phyloP scores from a whole-genome alignment of 2,888 invertebrate genomes.

The Herminia tarsipennalis region DNA sequence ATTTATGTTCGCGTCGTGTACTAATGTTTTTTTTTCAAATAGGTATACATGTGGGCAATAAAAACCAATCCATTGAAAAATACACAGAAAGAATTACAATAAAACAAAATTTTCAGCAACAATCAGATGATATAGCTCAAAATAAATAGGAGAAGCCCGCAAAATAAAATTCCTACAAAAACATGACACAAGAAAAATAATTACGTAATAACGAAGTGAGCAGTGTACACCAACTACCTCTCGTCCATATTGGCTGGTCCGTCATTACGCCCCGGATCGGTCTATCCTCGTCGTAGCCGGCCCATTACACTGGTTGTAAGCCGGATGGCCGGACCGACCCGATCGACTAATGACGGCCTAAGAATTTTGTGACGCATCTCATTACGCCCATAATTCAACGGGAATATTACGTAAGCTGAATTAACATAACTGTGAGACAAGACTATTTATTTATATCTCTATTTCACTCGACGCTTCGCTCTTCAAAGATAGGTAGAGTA shows the following conservation, averaged over 20 bases:
- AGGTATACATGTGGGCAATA: too few relatives aligned
- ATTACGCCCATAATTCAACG: constrained; percentile 45
- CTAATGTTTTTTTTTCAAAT: too few relatives aligned
- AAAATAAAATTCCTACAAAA: too few relatives aligned
- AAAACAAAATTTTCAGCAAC: too few relatives aligned
- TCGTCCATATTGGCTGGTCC: constrained; percentile 68
- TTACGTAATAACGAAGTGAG: constrained; percentile 29
- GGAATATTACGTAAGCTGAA: constrained; percentile 34
- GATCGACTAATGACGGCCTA: constrained; percentile 65
- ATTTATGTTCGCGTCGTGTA: too few relatives aligned
- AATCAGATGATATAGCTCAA: too few relatives aligned
- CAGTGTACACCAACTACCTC: constrained; percentile 51
- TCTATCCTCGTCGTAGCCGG: constrained; percentile 55
- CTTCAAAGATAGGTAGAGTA: constrained; percentile 15
- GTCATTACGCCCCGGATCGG: constrained; percentile 61
- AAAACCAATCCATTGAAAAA: too few relatives aligned
- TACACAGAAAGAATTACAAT: too few relatives aligned
- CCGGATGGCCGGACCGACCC: constrained; percentile 45
- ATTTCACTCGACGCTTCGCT: constrained; percentile 21
- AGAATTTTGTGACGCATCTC: constrained; percentile 64
- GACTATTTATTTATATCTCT: constrained; percentile 44
- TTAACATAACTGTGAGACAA: constrained; percentile 33
- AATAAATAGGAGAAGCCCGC: too few relatives aligned
- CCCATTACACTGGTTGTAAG: constrained; percentile 53
- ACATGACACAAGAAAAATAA: not conserved